A percentile compares a stretch with the other conserved stretches of the same genome.
Conservation (phyloP, 2,888 invertebrate species). For the Patella ulyssiponensis region DNA sequence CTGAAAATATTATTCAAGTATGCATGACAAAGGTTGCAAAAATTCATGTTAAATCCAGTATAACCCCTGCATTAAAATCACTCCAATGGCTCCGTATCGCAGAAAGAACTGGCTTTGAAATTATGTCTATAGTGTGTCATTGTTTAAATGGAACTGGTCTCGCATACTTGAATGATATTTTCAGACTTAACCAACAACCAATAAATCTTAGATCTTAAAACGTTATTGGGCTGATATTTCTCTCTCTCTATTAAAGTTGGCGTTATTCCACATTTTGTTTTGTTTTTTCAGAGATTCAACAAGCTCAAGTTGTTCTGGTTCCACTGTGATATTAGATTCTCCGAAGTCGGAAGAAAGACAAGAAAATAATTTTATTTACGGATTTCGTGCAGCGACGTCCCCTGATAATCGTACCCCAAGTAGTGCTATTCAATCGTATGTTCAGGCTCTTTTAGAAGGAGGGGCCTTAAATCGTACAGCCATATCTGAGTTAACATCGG, state of each 20-base stretch:
- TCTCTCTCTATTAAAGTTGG: no score
- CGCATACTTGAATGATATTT: neutral
- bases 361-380: neutral
- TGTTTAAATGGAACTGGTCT: neutral
- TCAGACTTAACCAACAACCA: neutral
- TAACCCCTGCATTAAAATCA: no score
- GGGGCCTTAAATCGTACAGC: slow-evolving; percentile 32
- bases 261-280: neutral
- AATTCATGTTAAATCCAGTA: no score
- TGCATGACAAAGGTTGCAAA: no score
- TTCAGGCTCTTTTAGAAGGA: slow-evolving; percentile 54
- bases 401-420: slow-evolving; percentile 12
- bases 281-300: slow-evolving; percentile 45
- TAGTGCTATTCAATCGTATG: slow-evolving; percentile 51
- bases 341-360: slow-evolving; percentile 49
- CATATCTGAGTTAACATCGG: slow-evolving; percentile 47
- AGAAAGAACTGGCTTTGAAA: no score
- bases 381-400: neutral
- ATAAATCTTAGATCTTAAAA: neutral
- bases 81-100: no score
- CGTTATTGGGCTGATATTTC: neutral
- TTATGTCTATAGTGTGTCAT: no score
- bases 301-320: slow-evolving; percentile 71
- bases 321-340: slow-evolving; percentile 70
- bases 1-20: no score